phyloP scores from a whole-genome alignment of 2,113 vertebrate genomes.

The Pelecanus crispus region DNA sequence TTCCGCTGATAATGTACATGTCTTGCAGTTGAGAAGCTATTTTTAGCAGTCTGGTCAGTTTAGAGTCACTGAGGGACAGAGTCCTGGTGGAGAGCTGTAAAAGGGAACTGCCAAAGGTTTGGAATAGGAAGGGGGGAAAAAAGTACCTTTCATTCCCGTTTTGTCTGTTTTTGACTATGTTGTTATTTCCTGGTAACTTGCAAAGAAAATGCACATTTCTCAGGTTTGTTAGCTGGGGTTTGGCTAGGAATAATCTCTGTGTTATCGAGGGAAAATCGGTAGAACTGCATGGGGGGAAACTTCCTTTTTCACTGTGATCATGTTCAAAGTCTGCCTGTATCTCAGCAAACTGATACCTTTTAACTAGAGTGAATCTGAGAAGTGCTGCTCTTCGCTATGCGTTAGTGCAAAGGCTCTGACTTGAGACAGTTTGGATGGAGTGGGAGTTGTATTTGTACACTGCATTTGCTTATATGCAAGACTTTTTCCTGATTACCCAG shows the following conservation, averaged over 20 bases:
- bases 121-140: background rate
- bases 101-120: background rate
- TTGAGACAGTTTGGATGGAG: background rate
- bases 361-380: background rate
- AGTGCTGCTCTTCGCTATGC: background rate
- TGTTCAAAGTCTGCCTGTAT: background rate
- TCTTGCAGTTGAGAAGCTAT: constrained; percentile 16
- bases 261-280: background rate
- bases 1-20: constrained; percentile 1
- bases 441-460: background rate
- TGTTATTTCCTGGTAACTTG: background rate
- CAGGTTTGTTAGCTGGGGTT: background rate
- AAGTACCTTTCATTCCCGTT: background rate
- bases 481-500: background rate
- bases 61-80: background rate
- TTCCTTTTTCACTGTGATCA: background rate
- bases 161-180: background rate
- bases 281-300: background rate
- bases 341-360: background rate
- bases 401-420: background rate
- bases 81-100: background rate
- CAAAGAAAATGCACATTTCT: background rate
- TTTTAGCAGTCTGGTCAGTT: constrained; percentile 25
- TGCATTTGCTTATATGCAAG: background rate
- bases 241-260: background rate